Evolutionary conservation across 2,888 invertebrate species (phyloP).

Genomic region (Cephus nigrinus): DNA sequence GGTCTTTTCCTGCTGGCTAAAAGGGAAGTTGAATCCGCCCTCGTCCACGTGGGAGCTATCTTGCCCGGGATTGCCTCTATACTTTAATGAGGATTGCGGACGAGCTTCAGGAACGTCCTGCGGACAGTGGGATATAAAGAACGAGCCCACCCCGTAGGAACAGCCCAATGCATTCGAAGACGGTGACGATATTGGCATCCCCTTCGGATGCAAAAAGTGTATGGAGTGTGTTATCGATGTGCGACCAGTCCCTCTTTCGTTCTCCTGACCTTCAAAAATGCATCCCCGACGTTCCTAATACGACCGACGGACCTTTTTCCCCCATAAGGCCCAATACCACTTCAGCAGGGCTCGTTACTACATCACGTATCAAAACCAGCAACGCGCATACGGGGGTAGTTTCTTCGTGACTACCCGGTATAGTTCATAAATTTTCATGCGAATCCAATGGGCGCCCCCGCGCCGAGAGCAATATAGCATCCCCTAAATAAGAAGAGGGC

Average conservation of each 20-base stretch:
- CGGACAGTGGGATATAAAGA: not conserved
- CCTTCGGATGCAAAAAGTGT: not conserved
- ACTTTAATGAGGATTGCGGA: conserved; percentile 19
- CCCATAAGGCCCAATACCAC: not conserved
- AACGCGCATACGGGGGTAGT: not conserved
- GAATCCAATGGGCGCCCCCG: conserved; percentile 6
- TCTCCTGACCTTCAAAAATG: not conserved
- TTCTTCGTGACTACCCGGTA: conserved; percentile 32
- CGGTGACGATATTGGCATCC: not conserved
- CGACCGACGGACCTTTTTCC: not conserved
- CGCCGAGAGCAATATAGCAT: conserved; percentile 18
- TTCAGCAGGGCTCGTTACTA: not conserved
- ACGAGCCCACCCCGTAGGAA: not conserved
- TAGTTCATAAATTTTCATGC: conserved; percentile 48
- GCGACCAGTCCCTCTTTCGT: not conserved
- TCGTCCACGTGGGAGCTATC: conserved; percentile 7
- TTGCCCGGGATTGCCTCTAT: conserved; percentile 18
- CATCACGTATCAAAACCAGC: not conserved
- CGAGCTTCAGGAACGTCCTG: not conserved
- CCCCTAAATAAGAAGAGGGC: conserved; percentile 17
- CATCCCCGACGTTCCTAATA: too few relatives aligned
- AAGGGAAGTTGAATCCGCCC: not conserved
- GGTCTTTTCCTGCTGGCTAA: not conserved
- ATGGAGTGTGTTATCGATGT: not conserved
- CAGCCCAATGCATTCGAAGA: not conserved